These are phyloP conservation scores for Spatulosminthurus flaviceps DNA, from an alignment of 2,888 invertebrate genomes.

Conservation along the genomic window DNA sequence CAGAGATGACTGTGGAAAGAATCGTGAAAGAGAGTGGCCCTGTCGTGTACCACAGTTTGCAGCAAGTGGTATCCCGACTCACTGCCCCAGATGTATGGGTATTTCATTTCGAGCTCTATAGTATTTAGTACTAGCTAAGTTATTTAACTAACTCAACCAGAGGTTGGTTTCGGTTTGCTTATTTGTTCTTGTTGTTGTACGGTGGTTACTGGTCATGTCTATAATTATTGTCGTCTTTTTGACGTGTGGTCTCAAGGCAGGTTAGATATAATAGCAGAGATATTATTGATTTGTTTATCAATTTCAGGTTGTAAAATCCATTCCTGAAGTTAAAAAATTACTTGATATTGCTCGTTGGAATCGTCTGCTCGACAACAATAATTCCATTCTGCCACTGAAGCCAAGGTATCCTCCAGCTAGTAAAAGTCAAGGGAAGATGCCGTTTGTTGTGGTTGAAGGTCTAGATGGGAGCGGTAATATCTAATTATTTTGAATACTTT, in stretches of 20 bases:
- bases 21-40: slow-evolving; percentile 38
- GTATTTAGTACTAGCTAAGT: too few species aligned
- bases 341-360: slow-evolving; percentile 56
- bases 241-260: background rate
- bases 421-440: slow-evolving; percentile 64
- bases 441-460: slow-evolving; percentile 68
- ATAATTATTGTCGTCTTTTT: background rate
- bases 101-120: too few species aligned
- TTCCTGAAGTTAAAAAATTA: slow-evolving; percentile 56
- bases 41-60: slow-evolving; percentile 59
- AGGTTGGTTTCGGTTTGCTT: too few species aligned
- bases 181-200: background rate
- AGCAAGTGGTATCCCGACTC: slow-evolving; percentile 57
- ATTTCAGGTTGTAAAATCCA: slow-evolving; percentile 52
- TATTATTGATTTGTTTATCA: background rate
- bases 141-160: too few species aligned
- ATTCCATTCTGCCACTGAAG: slow-evolving; percentile 27
- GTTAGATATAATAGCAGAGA: background rate
- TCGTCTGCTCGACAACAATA: slow-evolving; percentile 56
- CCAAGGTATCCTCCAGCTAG: slow-evolving; percentile 53
- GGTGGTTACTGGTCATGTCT: background rate
- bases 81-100: slow-evolving; percentile 58
- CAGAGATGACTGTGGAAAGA: background rate
- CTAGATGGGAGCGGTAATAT: slow-evolving; percentile 68
- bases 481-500: background rate